Evolutionary conservation across 2,113 vertebrate species (phyloP).

Genomic region (Gallinago jamesoni): DNA sequence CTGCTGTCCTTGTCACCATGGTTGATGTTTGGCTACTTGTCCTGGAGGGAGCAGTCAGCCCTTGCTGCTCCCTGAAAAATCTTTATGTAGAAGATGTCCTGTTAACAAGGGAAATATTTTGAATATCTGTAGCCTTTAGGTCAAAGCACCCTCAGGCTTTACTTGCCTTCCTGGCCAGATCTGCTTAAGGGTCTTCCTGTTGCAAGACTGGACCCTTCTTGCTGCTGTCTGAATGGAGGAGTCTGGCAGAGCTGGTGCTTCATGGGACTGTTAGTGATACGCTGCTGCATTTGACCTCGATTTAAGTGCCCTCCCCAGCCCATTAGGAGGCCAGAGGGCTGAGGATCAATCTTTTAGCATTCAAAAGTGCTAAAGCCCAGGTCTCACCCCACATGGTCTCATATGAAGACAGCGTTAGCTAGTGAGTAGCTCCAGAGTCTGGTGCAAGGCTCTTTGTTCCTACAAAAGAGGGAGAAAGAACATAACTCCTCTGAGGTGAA

Average conservation of each 20-base stretch:
- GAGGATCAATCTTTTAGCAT: neutral
- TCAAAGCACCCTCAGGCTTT: neutral
- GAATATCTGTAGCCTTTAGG: neutral
- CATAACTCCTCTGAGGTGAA: constrained; percentile 20
- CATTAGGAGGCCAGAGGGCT: neutral
- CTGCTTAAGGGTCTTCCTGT: neutral
- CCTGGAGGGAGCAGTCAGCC: neutral
- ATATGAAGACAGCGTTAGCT: neutral
- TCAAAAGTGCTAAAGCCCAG: neutral
- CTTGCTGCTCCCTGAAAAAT: neutral
- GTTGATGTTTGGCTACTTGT: neutral
- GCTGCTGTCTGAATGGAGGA: neutral
- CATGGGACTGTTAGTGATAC: neutral
- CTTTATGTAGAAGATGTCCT: neutral
- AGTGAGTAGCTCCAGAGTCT: neutral
- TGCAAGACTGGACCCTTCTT: neutral
- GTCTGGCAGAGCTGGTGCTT: neutral
- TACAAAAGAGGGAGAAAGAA: neutral
- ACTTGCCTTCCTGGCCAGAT: neutral
- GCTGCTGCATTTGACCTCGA: neutral
- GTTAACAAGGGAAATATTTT: neutral
- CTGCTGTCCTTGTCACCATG: neutral
- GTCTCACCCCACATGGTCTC: neutral
- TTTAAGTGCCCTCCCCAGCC: neutral
- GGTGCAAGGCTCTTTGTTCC: neutral